Evolutionary conservation across 2,113 vertebrate species (phyloP).

Genomic region (Pleuronectes platessa): DNA sequence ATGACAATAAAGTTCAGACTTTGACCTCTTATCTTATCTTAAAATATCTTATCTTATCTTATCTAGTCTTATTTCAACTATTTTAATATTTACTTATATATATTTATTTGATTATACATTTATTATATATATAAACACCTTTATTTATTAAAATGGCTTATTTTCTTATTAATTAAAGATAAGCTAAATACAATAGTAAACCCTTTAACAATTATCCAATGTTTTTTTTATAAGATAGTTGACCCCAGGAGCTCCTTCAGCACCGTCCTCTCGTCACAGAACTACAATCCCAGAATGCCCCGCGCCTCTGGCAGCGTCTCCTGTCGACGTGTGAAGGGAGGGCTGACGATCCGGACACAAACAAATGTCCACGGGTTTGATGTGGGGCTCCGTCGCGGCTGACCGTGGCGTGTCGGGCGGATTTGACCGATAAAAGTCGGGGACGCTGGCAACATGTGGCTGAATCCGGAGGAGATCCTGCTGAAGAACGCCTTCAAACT

Average conservation of each 20-base stretch:
- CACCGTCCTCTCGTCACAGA: constrained; percentile 7
- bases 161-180: too few species aligned
- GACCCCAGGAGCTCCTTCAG: neutral
- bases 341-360: constrained; percentile 65
- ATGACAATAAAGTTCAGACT: too few species aligned
- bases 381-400: constrained; percentile 32
- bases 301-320: constrained; percentile 76
- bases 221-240: too few species aligned
- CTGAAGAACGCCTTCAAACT: constrained; percentile 96
- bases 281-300: constrained; percentile 82
- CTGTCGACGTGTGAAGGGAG: constrained; percentile 88
- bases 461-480: constrained; percentile 95
- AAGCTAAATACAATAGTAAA: too few species aligned
- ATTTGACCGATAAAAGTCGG: constrained; percentile 27
- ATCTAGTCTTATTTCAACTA: too few species aligned
- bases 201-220: too few species aligned
- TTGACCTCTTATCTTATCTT: too few species aligned
- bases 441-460: constrained; percentile 87
- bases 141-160: too few species aligned
- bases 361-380: constrained; percentile 72
- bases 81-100: neutral
- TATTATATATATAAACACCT: too few species aligned
- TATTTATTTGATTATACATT: too few species aligned
- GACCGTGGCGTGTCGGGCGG: constrained; percentile 69
- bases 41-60: too few species aligned